These are phyloP conservation scores for Proteles cristata DNA, from an alignment of 2,113 vertebrate species.

Conservation along the genomic window DNA sequence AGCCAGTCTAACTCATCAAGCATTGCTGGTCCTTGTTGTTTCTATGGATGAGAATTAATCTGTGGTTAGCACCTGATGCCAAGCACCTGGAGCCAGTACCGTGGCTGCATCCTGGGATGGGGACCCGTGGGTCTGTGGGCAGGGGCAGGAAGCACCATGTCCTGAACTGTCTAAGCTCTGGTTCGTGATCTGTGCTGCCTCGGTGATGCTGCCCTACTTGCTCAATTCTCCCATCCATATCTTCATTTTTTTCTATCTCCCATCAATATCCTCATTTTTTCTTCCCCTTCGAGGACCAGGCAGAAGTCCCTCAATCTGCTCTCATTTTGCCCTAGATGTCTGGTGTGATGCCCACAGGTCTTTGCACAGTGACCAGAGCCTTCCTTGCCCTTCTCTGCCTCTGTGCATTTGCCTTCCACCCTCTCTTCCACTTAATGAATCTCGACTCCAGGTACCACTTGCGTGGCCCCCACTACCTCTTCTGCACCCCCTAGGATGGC, in stretches of 20 bases:
- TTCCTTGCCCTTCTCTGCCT: background rate
- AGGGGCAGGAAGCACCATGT: background rate
- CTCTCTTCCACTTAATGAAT: background rate
- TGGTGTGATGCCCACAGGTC: background rate
- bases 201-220: background rate
- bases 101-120: background rate
- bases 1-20: background rate
- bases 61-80: background rate
- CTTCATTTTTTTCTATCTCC: background rate
- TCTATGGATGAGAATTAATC: background rate
- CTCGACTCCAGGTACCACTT: background rate
- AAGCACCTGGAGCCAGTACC: background rate
- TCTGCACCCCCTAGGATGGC: background rate
- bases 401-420: background rate
- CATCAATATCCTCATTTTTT: background rate
- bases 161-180: background rate
- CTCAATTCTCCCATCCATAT: background rate
- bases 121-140: background rate
- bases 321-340: background rate
- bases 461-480: background rate
- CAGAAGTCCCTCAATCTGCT: background rate
- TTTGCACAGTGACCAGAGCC: background rate
- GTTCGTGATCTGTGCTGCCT: accelerated
- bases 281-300: background rate
- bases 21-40: accelerated